Percentiles rank a stretch among this genome's conserved stretches.
Conservation (phyloP, 2,888 invertebrate genomes). For the Tribolium freemani region DNA sequence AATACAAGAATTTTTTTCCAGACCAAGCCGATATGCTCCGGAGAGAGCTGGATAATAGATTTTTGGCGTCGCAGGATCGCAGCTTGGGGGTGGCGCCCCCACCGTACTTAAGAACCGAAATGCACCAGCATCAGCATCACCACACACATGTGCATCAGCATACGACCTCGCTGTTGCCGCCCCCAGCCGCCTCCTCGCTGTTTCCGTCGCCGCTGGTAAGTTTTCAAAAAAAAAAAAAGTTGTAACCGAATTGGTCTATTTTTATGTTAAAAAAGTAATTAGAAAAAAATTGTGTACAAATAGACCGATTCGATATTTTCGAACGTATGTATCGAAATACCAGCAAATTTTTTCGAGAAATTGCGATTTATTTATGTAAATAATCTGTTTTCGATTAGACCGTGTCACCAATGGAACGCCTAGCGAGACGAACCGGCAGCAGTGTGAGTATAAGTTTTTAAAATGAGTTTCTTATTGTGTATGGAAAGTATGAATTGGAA, state of each 20-base stretch:
- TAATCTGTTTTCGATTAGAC: constrained; percentile 52
- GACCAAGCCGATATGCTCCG: constrained; percentile 82
- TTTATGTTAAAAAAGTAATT: not conserved
- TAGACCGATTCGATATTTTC: not conserved
- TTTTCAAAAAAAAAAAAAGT: constrained; percentile 42
- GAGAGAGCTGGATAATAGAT: constrained; percentile 90
- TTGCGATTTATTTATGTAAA: constrained; percentile 7
- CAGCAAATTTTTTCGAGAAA: constrained; percentile 30
- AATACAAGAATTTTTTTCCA: not conserved
- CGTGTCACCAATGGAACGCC: constrained; percentile 60
- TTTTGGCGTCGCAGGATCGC: constrained; percentile 86
- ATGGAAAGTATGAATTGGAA: too few relatives aligned
- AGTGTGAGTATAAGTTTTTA: constrained; percentile 58
- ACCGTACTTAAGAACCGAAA: constrained; percentile 83
- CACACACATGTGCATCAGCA: constrained; percentile 92
- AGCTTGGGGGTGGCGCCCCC: constrained; percentile 69
- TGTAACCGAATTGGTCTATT: not conserved
- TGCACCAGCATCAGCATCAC: constrained; percentile 95
- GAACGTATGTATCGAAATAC: not conserved
- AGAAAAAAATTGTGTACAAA: too few relatives aligned
- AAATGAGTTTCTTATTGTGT: constrained; percentile 32
- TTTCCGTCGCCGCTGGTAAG: constrained; percentile 79
- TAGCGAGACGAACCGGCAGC: constrained; percentile 60
- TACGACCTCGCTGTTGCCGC: constrained; percentile 77
- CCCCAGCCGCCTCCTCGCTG: constrained; percentile 71